phyloP scores from a whole-genome alignment of 2,113 vertebrate genomes.

The Erythrolamprus reginae region DNA sequence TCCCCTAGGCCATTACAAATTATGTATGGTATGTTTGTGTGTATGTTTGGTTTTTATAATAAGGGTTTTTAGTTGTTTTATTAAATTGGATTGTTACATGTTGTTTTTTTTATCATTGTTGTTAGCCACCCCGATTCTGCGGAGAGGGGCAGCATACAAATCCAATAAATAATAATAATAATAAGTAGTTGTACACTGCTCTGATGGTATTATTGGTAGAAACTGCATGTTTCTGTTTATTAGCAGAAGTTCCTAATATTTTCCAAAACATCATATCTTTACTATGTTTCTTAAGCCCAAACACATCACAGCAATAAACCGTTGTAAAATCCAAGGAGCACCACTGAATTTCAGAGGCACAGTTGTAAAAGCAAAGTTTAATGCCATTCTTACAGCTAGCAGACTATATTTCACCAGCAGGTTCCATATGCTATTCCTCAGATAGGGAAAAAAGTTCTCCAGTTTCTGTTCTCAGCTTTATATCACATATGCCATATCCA shows the following conservation, averaged over 20 bases:
- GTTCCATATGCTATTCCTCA: not conserved
- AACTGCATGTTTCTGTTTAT: not conserved
- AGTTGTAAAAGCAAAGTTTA: not conserved
- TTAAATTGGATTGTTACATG: too few relatives aligned
- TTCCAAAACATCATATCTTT: not conserved
- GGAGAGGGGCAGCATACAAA: too few relatives aligned
- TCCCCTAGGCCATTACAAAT: too few relatives aligned
- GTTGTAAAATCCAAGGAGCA: not conserved
- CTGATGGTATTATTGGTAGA: not conserved
- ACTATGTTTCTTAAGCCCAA: not conserved
- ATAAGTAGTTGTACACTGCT: not conserved
- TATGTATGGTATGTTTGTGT: too few relatives aligned
- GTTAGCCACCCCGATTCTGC: too few relatives aligned
- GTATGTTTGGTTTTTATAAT: too few relatives aligned
- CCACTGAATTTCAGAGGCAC: not conserved
- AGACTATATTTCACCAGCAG: not conserved
- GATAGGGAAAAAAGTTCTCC: not conserved
- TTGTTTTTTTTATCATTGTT: too few relatives aligned
- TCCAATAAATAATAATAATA: too few relatives aligned
- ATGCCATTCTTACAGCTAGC: not conserved
- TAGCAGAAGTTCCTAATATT: not conserved
- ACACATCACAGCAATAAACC: not conserved
- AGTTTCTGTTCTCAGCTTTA: not conserved
- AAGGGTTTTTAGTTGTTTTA: too few relatives aligned
- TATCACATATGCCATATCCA: not conserved